Evolutionary conservation across 2,888 invertebrate genomes (phyloP), one percentile per base, ranked within the genome.

Genomic region (Furcula furcula): DNA sequence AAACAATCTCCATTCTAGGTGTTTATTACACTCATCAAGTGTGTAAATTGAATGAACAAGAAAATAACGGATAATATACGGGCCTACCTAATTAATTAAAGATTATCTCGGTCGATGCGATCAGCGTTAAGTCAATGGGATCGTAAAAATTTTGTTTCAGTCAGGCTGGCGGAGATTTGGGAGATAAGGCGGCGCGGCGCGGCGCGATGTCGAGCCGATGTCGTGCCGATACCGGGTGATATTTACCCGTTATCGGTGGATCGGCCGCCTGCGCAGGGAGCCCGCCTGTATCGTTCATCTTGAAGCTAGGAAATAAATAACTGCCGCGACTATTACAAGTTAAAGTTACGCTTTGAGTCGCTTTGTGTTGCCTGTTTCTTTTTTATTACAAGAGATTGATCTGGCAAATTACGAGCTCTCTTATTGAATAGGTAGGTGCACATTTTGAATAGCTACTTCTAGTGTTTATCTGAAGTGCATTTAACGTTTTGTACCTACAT

Each of bases 171-270:
- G 55, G 61, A 56, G 65, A 61, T 61, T 65, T 57, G 59, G 40
- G 38, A 31, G 44, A 38, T 36, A 48, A 43, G 36, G 29, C 11
- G 35, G 41, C 34, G 40, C 55, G 50, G 45, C 42, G 55, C 40
- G 44, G 48, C 21, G 55, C 43, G 53, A 40, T 44, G 40, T 59
- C 46, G 61, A 48, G 37, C 65, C 64, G 75, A 73, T 77, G 75
- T 74, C 72, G 69, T 59, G 55, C 59, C 72, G 75, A 76, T 76
- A 76, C 63, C 65, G 60, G n/a, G 64, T 76, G 75, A 77, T 80
- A 78, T 80, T 78, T 79, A 79, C 74, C 63, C 64, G 68, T 68
- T 76, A 78, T 79, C 76, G 65, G 43, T 47, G 54, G 65, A 75
- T 76, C 74, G 67, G 40, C 57, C 69, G 70, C 67, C 70, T 62